Evolutionary conservation across 2,113 vertebrate species (phyloP).

Genomic region (Callithrix jacchus): DNA sequence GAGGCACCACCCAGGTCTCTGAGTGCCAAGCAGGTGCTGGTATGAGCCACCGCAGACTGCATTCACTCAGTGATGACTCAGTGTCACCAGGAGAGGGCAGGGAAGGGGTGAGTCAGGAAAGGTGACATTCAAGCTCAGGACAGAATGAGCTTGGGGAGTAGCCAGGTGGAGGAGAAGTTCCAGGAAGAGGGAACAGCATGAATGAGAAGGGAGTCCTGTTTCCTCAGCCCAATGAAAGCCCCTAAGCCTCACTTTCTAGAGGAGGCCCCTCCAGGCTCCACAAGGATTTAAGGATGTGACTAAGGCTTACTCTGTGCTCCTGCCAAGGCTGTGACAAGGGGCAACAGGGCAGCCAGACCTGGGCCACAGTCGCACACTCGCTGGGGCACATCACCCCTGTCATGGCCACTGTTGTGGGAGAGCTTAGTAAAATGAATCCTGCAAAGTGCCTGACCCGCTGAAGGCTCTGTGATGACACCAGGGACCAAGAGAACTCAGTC

Average conservation of each 20-base stretch:
- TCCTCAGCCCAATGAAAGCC: neutral
- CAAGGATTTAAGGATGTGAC: neutral
- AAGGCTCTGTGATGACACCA: neutral
- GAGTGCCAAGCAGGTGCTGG: neutral
- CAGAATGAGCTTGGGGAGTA: neutral
- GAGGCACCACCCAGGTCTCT: neutral
- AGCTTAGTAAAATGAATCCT: fast-evolving
- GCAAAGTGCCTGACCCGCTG: neutral
- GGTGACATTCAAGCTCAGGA: neutral
- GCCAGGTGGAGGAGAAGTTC: neutral
- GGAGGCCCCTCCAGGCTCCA: neutral
- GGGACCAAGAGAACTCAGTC: neutral
- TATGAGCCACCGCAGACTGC: neutral
- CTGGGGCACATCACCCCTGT: neutral
- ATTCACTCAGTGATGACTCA: constrained; percentile 9
- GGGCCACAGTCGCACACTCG: neutral
- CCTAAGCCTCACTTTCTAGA: neutral
- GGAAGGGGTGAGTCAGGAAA: neutral
- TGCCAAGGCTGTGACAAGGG: neutral
- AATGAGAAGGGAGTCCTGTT: neutral
- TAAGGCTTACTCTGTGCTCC: neutral
- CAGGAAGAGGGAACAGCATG: neutral
- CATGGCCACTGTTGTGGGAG: neutral
- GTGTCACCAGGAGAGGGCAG: neutral
- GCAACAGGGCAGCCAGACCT: neutral